These are phyloP conservation scores for Melanotaenia pygmaea DNA, from an alignment of 2,797 vertebrate genomes.

Conservation along the genomic window DNA sequence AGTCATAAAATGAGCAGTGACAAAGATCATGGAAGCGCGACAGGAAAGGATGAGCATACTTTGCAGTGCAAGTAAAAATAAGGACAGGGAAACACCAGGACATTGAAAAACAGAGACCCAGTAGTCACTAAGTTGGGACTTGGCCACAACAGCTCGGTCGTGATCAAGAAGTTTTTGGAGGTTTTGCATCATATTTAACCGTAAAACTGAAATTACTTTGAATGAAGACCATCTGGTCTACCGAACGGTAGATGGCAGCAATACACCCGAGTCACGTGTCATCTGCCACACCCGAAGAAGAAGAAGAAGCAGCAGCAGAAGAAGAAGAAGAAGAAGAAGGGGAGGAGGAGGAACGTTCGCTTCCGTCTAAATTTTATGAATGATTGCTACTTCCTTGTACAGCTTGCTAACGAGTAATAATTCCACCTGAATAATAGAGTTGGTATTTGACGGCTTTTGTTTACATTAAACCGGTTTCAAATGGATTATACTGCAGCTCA, in stretches of 20 bases:
- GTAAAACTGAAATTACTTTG: not conserved
- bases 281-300: not conserved
- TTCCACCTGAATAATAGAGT: not conserved
- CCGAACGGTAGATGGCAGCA: not conserved
- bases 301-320: not conserved
- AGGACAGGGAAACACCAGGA: not conserved
- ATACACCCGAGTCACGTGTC: not conserved
- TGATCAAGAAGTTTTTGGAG: not conserved
- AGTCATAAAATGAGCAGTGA: not conserved
- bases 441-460: not conserved
- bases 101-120: not conserved
- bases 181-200: not conserved
- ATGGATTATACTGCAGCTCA: slow-evolving; percentile 78
- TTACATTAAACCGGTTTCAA: not conserved
- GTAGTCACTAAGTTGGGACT: not conserved
- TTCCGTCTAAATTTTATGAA: slow-evolving; percentile 63
- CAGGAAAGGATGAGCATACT: not conserved
- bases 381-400: slow-evolving; percentile 30
- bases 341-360: slow-evolving; percentile 11
- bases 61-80: not conserved
- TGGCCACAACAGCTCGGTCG: not conserved
- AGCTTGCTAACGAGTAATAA: not conserved
- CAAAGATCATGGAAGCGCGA: not conserved
- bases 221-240: not conserved
- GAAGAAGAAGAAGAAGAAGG: not conserved